Evolutionary conservation across 2,797 vertebrate species (phyloP).

Genomic region (Premnoplex brunnescens): DNA sequence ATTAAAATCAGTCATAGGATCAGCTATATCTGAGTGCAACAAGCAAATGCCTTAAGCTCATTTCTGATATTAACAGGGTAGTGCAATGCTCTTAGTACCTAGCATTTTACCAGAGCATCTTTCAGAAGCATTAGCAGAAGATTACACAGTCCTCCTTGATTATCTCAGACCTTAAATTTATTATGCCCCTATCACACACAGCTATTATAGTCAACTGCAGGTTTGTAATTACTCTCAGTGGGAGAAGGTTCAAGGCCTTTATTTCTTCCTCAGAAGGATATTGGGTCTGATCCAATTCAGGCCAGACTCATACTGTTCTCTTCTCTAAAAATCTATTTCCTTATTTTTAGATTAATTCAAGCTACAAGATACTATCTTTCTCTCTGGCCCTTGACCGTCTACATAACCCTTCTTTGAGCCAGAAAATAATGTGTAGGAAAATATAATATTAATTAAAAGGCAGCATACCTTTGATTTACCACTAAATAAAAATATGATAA

Average conservation of each 20-base stretch:
- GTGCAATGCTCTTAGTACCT: not conserved
- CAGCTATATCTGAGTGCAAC: not conserved
- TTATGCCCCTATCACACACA: constrained; percentile 40
- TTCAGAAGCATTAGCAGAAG: constrained; percentile 36
- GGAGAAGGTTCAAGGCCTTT: constrained; percentile 58
- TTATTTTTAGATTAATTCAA: constrained; percentile 27
- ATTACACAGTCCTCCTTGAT: constrained; percentile 40
- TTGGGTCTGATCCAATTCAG: constrained; percentile 37
- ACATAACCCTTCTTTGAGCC: not conserved
- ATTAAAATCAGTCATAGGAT: not conserved
- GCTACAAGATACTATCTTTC: not conserved
- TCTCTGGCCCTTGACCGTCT: constrained; percentile 10
- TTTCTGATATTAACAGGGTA: not conserved
- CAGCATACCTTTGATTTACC: not conserved
- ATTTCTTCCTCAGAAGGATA: constrained; percentile 43
- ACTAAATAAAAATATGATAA: not conserved
- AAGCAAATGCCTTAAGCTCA: not conserved
- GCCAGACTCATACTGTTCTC: constrained; percentile 2
- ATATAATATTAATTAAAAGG: not conserved
- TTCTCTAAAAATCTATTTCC: constrained; percentile 28
- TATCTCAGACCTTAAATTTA: constrained; percentile 60
- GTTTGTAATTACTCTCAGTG: constrained; percentile 53
- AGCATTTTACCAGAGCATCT: not conserved
- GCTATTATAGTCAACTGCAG: constrained; percentile 42
- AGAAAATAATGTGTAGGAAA: not conserved